phyloP scores from a whole-genome alignment of 2,888 invertebrate genomes.

The Chouioia cunea region DNA sequence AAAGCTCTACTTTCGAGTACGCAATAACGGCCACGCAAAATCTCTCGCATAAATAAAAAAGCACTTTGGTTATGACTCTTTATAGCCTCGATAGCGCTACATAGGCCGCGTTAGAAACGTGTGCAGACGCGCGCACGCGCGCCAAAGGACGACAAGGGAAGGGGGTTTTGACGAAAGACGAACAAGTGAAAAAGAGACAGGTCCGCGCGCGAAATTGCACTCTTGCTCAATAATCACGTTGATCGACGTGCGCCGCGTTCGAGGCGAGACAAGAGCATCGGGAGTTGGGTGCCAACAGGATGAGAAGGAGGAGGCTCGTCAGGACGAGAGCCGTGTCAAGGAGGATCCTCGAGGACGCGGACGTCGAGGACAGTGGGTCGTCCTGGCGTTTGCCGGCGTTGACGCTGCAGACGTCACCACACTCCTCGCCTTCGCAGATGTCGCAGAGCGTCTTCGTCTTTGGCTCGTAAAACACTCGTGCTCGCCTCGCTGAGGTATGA shows the following conservation, averaged over 20 bases:
- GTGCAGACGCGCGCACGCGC: not conserved
- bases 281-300: not conserved
- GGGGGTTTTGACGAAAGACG: too few species aligned
- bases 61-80: slow-evolving; percentile 46
- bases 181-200: not conserved
- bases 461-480: slow-evolving; percentile 85
- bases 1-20: not conserved
- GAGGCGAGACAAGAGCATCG: not conserved
- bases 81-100: slow-evolving; percentile 8
- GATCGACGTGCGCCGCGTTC: too few species aligned
- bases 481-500: slow-evolving; percentile 77
- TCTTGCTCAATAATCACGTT: not conserved
- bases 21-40: too few species aligned
- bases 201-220: not conserved
- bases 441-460: slow-evolving; percentile 81
- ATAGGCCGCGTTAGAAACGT: slow-evolving; percentile 7
- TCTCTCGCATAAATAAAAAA: slow-evolving; percentile 44
- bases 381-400: slow-evolving; percentile 39
- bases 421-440: slow-evolving; percentile 82
- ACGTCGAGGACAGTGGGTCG: slow-evolving; percentile 30
- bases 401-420: slow-evolving; percentile 69
- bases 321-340: slow-evolving; percentile 6
- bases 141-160: too few species aligned
- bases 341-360: slow-evolving; percentile 17
- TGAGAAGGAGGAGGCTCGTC: not conserved